phyloP scores from a whole-genome alignment of 2,113 vertebrate genomes.

The Polyodon spathula region DNA sequence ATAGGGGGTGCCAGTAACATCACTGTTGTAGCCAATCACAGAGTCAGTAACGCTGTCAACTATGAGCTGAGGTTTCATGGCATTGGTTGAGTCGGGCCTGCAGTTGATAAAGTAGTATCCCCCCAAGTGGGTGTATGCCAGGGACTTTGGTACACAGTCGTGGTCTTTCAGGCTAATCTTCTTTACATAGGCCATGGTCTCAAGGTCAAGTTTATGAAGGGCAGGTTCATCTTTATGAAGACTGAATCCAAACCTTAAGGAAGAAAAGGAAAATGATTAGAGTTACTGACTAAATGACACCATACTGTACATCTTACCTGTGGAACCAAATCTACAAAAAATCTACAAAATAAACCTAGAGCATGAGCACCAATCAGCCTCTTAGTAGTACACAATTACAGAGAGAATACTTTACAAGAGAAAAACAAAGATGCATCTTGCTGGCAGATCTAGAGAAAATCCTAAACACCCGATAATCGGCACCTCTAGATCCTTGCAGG shows the following conservation, averaged over 20 bases:
- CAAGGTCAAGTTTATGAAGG: slow-evolving; percentile 89
- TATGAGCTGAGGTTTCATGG: slow-evolving; percentile 68
- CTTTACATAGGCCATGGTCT: slow-evolving; percentile 80
- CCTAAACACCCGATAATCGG: too few species aligned
- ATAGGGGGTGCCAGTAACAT: slow-evolving; percentile 74
- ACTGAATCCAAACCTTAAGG: slow-evolving; percentile 81
- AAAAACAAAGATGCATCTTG: too few species aligned
- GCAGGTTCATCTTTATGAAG: slow-evolving; percentile 81
- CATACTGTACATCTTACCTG: background rate
- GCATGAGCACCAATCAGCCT: too few species aligned
- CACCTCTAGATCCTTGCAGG: too few species aligned
- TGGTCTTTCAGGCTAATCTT: slow-evolving; percentile 78
- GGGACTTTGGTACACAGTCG: slow-evolving; percentile 71
- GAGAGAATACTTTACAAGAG: too few species aligned
- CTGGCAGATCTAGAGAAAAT: too few species aligned
- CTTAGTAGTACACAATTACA: too few species aligned
- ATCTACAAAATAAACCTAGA: too few species aligned
- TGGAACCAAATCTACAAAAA: too few species aligned
- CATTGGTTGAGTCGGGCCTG: slow-evolving; percentile 65
- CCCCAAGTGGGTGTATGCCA: slow-evolving; percentile 84
- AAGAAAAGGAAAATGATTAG: slow-evolving; percentile 5
- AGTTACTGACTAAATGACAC: slow-evolving; percentile 13
- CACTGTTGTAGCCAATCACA: slow-evolving; percentile 73
- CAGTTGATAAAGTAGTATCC: slow-evolving; percentile 85
- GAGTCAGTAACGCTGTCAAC: slow-evolving; percentile 79